These are phyloP conservation scores for Aphelenchoides besseyi DNA, from an alignment of 1,140 invertebrate species.

Conservation along the genomic window DNA sequence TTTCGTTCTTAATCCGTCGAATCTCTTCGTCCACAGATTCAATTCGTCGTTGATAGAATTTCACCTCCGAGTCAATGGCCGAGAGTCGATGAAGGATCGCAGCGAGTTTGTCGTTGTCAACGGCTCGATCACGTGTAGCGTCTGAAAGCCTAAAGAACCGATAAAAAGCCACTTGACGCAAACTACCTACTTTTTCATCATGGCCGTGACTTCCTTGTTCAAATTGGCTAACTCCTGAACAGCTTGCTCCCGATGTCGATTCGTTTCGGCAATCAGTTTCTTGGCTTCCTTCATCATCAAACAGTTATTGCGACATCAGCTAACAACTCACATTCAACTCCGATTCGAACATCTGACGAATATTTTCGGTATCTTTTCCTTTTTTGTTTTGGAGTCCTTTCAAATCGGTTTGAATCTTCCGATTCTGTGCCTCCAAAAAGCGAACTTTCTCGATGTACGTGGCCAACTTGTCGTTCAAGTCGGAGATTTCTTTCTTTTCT, in stretches of 20 bases:
- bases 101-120: conserved; percentile 44
- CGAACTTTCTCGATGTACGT: conserved; percentile 66
- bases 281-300: conserved; percentile 43
- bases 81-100: conserved; percentile 39
- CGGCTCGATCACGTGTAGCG: conserved; percentile 37
- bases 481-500: conserved; percentile 66
- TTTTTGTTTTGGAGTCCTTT: conserved; percentile 64
- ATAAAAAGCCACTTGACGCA: neutral
- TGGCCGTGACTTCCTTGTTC: conserved; percentile 16
- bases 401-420: conserved; percentile 64
- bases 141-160: conserved; percentile 43
- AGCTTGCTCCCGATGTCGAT: conserved; percentile 35
- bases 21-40: conserved; percentile 47
- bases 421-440: conserved; percentile 66
- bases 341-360: conserved; percentile 66
- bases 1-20: conserved; percentile 49
- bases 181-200: neutral
- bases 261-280: conserved; percentile 52
- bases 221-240: conserved; percentile 39
- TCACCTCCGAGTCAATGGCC: conserved; percentile 49
- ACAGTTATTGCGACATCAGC: too few relatives aligned
- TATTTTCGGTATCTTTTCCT: conserved; percentile 65
- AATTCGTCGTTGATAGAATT: conserved; percentile 44
- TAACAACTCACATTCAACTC: conserved; percentile 59
- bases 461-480: conserved; percentile 66